Evolutionary conservation across 2,888 invertebrate species (phyloP), one percentile per base, ranked within the genome.

Genomic region (Achlya flavicornis): DNA sequence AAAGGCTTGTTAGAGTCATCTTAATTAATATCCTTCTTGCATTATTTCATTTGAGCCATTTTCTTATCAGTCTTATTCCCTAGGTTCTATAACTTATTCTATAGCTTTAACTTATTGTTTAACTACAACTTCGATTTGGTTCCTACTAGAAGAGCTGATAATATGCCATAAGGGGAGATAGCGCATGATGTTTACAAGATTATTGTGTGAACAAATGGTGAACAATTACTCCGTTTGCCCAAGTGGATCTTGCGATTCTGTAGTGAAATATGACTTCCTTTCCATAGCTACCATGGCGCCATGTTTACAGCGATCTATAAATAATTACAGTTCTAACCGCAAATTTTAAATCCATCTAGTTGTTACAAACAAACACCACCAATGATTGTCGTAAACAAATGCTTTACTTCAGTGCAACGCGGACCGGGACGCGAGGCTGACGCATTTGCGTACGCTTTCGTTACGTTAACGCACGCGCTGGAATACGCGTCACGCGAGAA

Each of bases 311-410:
- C 35, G 0, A 41, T 41, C 57, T 57, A 57, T 58, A 58, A 33
- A 58, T 26, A 35, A 32, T 10, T 58, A 32, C 60, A 19, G 38
- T 38, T 38, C 38, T 41, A 38, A 60, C 60, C 16, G 19, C 19
- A 10, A 26, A 33, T 60, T 19, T 33, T 12, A 19, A 43, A 60
- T 60, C 43, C 60, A 60, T 60, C 60, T 41, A 38, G 19, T 53
- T 58, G n/a, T n/a, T 14, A 41, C 12, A 60, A 60, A 60, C 26
- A 60, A 60, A 43, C 60, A 60, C 3, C 41, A 16, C n/a, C 60
- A 7, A 19, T 60, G n/a, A 12, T 41, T 8, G 38, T 59, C 16
- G 41, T 41, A 33, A 33, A 60, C 41, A 33, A 32, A 10, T 7
- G 35, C 3, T 19, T 58, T 14, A 58, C 33, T 8, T 14, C 35